These are phyloP conservation scores for Rhinoderma darwinii DNA, from an alignment of 2,113 vertebrate genomes.

Conservation along the genomic window DNA sequence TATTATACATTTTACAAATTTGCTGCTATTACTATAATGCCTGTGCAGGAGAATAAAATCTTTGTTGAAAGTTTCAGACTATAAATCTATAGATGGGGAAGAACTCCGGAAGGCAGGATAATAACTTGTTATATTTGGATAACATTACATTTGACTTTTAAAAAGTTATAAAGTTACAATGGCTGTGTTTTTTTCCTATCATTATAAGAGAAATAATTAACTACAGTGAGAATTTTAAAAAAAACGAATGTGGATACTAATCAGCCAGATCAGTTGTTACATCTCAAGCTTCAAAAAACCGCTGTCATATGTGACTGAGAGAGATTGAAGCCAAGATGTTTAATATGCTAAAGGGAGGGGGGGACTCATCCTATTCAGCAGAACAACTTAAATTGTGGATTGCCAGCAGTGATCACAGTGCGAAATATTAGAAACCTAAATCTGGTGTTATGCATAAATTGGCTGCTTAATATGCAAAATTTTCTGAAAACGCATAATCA, in stretches of 20 bases:
- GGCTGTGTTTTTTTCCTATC: not conserved
- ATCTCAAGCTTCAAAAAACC: slow-evolving; percentile 22
- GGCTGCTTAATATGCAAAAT: slow-evolving; percentile 54
- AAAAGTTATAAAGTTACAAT: not conserved
- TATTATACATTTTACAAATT: too few relatives aligned
- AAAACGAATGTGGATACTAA: not conserved
- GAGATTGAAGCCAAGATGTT: slow-evolving; percentile 17
- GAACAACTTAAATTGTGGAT: slow-evolving; percentile 43
- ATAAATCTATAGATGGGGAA: too few relatives aligned
- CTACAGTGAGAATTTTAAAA: not conserved
- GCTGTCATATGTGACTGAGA: not conserved
- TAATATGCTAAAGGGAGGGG: not conserved
- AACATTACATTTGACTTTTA: not conserved
- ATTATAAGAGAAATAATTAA: not conserved
- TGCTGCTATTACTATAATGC: too few relatives aligned
- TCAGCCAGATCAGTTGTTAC: slow-evolving; percentile 31
- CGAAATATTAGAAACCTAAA: slow-evolving; percentile 52
- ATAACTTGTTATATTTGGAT: too few relatives aligned
- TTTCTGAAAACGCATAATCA: slow-evolving; percentile 53
- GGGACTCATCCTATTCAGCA: not conserved
- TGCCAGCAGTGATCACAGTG: slow-evolving; percentile 41
- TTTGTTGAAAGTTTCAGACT: too few relatives aligned
- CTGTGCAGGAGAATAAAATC: too few relatives aligned
- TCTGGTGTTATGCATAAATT: slow-evolving; percentile 49
- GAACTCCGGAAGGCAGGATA: too few relatives aligned